Base-by-base conservation (phyloP, 2,888 invertebrate genomes). In the Scaptomyza cyrtandrae region DNA sequence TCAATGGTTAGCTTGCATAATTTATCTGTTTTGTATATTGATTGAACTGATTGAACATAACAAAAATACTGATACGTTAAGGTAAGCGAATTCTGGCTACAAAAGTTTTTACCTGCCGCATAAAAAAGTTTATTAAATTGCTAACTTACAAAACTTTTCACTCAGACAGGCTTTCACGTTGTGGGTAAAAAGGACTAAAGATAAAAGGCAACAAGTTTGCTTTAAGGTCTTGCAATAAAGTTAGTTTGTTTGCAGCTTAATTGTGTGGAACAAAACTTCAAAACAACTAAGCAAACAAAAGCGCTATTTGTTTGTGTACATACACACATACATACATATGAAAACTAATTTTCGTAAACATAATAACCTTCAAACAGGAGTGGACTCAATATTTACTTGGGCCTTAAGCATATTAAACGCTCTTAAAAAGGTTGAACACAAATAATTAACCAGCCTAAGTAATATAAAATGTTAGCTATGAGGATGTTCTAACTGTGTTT, bases 171-270 rank as follows among this genome's bases (percentile, higher is more conserved):
- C n/a, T 54, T 57, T 49, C 60, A 59, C 59, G 62, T 65, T 37
- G 14, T 9, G 7, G 39, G n/a, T 6, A 31, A 49, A 27, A 43
- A 27, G 52, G 46, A 55, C 10, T 37, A 19, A 6, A 61, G 53
- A 59, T 48, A 61, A 57, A 66, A 62, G 68, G 67, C 78, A 84
- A 86, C 81, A 83, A 83, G 82, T 83, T 86, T 78, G 52, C 71
- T 78, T 70, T 65, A 61, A 65, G 66, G 72, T 74, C 54, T 56
- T 57, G 56, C 53, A 60, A 71, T 56, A 72, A 83, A 83, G 56
- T 72, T 73, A 66, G 66, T 71, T 86, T 86, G 60, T 71, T 81
- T 75, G 81, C 75, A 71, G 85, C 85, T 75, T 81, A 87, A 85
- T 79, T 87, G 80, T 50, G 73, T 65, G 75, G 61, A 75, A 81